Conservation (phyloP, 2,113 vertebrate species). For the Ophiodon elongatus region DNA sequence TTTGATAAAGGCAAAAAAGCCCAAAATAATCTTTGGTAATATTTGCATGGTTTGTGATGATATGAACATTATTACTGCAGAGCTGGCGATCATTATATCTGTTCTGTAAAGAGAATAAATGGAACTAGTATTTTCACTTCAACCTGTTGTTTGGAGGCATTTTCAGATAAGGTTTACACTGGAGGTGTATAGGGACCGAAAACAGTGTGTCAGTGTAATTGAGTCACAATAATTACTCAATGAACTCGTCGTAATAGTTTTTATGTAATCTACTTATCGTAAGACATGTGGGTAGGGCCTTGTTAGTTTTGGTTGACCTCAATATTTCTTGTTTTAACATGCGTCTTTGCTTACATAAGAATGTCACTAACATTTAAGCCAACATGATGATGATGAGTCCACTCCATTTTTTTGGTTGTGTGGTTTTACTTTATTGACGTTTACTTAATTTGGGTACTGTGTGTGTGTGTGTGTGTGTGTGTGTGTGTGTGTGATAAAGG, state of each 20-base stretch:
- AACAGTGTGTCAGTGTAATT: background rate
- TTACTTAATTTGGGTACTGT: too few species aligned
- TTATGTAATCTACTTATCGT: background rate
- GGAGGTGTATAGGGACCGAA: background rate
- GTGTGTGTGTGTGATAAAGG: background rate
- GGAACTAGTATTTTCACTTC: background rate
- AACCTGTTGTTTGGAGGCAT: background rate
- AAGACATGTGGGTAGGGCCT: background rate
- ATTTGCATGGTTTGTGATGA: background rate
- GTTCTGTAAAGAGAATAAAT: too few species aligned
- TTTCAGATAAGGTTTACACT: background rate
- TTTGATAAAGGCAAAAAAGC: background rate
- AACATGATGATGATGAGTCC: background rate
- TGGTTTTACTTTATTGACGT: too few species aligned
- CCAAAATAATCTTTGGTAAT: background rate
- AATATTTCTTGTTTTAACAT: background rate
- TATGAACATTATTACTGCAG: background rate
- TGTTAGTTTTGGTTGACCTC: background rate
- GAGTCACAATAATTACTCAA: too few species aligned
- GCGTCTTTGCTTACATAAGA: background rate
- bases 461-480: background rate
- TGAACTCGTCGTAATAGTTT: background rate
- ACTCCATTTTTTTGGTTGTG: too few species aligned
- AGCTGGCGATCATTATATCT: background rate
- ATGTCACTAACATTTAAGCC: background rate